Evolutionary conservation across 2,888 invertebrate genomes (phyloP).

Genomic region (Lysandra bellargus): DNA sequence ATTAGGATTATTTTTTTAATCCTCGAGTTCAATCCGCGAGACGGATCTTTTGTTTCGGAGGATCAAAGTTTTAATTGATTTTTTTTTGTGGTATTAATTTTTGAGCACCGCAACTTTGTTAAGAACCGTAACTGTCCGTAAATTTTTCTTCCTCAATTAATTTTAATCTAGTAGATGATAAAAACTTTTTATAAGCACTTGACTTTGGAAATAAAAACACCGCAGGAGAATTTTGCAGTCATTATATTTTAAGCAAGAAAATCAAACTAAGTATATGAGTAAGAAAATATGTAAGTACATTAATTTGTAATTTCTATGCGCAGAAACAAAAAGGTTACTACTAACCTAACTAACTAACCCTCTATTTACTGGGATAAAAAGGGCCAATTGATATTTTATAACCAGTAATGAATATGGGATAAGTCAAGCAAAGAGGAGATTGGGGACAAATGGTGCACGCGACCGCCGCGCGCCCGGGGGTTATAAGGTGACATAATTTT

Average conservation of each 20-base stretch:
- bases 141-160: not conserved
- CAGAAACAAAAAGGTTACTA: not conserved
- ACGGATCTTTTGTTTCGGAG: constrained; percentile 1
- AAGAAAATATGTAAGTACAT: too few species aligned
- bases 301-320: not conserved
- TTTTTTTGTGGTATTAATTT: constrained; percentile 8
- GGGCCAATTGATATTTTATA: constrained; percentile 7
- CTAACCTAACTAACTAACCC: not conserved
- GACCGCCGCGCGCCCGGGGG: not conserved
- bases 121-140: not conserved
- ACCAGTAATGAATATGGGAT: constrained; percentile 18
- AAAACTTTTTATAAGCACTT: not conserved
- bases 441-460: constrained; percentile 23
- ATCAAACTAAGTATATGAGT: too few species aligned
- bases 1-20: not conserved
- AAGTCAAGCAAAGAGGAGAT: constrained; percentile 3
- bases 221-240: too few species aligned
- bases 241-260: too few species aligned
- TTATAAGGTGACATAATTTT: constrained; percentile 12
- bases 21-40: not conserved
- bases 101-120: constrained; percentile 2
- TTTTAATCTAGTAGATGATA: not conserved
- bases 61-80: constrained; percentile 27
- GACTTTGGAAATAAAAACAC: not conserved
- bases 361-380: not conserved